These are phyloP conservation scores for Odontothrips loti DNA, from an alignment of 2,888 invertebrate species.

Conservation along the genomic window DNA sequence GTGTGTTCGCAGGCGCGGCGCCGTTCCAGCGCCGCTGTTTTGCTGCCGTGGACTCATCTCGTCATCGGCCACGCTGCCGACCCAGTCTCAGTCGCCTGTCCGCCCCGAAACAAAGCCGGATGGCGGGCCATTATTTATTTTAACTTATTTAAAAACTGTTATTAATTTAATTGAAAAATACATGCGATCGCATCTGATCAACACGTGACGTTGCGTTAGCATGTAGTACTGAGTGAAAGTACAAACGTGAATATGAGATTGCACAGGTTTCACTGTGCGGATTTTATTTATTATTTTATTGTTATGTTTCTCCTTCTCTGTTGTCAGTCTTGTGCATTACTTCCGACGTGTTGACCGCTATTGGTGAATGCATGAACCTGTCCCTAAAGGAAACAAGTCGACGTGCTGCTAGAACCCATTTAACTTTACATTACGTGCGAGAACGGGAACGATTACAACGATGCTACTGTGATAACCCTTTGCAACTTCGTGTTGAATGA, in stretches of 20 bases:
- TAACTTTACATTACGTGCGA: background rate
- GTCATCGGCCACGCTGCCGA: background rate
- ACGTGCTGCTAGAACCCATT: too few relatives aligned
- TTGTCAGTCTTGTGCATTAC: background rate
- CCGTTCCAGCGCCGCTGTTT: background rate
- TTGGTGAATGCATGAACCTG: too few relatives aligned
- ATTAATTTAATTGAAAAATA: background rate
- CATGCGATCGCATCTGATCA: background rate
- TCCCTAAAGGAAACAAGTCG: too few relatives aligned
- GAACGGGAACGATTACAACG: background rate
- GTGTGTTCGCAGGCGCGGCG: slow-evolving; percentile 1
- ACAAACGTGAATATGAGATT: slow-evolving; percentile 11
- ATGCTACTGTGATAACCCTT: background rate
- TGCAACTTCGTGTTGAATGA: background rate
- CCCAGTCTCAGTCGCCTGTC: background rate
- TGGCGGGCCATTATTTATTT: background rate
- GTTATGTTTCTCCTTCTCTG: background rate
- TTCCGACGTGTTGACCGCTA: background rate
- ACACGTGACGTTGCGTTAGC: background rate
- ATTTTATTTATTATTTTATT: background rate
- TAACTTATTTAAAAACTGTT: slow-evolving; percentile 19
- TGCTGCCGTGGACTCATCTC: background rate
- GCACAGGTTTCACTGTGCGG: slow-evolving; percentile 21
- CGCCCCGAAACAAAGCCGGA: background rate
- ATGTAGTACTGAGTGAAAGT: slow-evolving; percentile 24